Percentiles rank a stretch among this genome's conserved stretches.
Evolutionary conservation across 2,888 invertebrate species (phyloP).

Genomic region (Perizoma flavofasciatum): DNA sequence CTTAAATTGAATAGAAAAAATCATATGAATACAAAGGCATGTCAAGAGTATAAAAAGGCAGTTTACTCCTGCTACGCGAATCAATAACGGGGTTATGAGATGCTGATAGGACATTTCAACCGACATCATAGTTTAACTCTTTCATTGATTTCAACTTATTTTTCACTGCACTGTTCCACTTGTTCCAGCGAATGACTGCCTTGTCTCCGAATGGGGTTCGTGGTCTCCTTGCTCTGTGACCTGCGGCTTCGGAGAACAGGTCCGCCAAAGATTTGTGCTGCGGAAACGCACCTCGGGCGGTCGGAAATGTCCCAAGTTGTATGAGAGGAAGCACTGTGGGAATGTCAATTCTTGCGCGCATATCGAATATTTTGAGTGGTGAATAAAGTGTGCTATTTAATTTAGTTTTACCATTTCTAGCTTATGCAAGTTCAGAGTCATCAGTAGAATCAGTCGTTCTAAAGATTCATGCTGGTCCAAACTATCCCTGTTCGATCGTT

Average conservation of each 20-base stretch:
- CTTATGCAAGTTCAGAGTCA: too few species aligned
- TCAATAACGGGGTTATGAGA: too few species aligned
- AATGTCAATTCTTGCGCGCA: conserved; percentile 67
- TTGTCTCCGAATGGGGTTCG: conserved; percentile 91
- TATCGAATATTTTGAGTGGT: conserved; percentile 75
- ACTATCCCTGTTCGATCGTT: too few species aligned
- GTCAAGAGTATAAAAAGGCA: too few species aligned
- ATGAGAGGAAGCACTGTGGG: conserved; percentile 67
- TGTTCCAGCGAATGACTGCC: conserved; percentile 89
- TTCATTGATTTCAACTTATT: not conserved
- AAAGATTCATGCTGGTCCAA: too few species aligned
- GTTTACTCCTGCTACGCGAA: too few species aligned
- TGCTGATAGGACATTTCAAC: too few species aligned
- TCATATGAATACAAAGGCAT: too few species aligned
- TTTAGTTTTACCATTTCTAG: too few species aligned
- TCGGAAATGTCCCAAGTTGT: conserved; percentile 69
- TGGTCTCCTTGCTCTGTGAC: conserved; percentile 94
- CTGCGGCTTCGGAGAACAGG: conserved; percentile 95
- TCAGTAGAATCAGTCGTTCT: too few species aligned
- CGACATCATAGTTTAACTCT: not conserved
- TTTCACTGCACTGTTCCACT: not conserved
- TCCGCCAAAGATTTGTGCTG: conserved; percentile 88
- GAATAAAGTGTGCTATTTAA: conserved; percentile 21
- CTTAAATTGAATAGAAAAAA: too few species aligned
- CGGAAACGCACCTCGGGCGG: conserved; percentile 90